These are phyloP conservation scores for Rhinolophus ferrumequinum DNA, from an alignment of 2,113 vertebrate genomes.

Conservation along the genomic window DNA sequence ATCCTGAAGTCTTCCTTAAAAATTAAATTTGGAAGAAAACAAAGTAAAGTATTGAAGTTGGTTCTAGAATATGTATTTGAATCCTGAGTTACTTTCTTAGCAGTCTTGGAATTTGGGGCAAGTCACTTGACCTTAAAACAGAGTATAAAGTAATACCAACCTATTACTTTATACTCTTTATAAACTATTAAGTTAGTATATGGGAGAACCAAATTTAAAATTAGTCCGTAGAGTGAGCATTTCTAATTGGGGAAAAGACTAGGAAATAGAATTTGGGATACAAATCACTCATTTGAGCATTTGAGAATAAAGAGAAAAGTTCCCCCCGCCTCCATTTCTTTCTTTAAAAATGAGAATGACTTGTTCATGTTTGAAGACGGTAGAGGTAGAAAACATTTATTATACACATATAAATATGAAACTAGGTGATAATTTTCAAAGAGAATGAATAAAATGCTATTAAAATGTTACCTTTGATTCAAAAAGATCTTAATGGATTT, in stretches of 20 bases:
- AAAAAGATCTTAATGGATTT: neutral
- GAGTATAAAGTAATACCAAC: neutral
- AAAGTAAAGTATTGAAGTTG: neutral
- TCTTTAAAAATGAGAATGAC: neutral
- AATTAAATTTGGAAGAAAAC: conserved; percentile 31
- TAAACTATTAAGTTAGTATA: neutral
- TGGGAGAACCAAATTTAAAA: neutral
- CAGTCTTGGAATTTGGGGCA: neutral
- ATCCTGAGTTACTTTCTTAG: neutral
- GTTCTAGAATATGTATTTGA: neutral
- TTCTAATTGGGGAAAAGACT: neutral
- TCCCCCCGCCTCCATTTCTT: neutral
- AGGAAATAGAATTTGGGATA: neutral
- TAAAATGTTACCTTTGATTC: conserved; percentile 34
- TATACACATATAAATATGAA: neutral
- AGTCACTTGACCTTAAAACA: conserved; percentile 10
- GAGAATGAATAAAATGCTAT: neutral
- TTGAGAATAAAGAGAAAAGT: neutral
- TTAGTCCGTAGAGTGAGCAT: neutral
- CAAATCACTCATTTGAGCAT: neutral
- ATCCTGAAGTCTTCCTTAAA: neutral
- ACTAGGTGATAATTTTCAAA: neutral
- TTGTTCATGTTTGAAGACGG: neutral
- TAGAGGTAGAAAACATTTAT: neutral
- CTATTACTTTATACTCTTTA: neutral